Conservation (phyloP, 2,797 vertebrate genomes). For the Sitta carolinensis region DNA sequence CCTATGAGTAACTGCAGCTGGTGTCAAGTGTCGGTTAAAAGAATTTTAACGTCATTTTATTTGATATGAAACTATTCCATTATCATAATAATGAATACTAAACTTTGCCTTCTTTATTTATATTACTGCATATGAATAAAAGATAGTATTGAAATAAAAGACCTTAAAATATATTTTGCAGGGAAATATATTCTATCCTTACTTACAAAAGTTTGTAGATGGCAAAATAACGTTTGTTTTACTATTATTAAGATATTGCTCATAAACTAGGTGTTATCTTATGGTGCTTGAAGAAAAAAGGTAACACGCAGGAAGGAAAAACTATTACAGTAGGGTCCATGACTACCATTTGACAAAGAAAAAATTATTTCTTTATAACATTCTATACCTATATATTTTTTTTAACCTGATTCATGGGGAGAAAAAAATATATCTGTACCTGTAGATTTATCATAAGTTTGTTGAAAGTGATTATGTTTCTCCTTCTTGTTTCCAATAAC, state of each 20-base stretch:
- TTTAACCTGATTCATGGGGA: not conserved
- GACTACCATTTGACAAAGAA: not conserved
- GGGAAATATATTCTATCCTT: not conserved
- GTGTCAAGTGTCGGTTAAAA: not conserved
- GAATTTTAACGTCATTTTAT: not conserved
- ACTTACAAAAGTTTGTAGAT: not conserved
- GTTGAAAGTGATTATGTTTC: not conserved
- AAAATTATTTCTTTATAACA: not conserved
- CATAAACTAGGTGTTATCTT: not conserved
- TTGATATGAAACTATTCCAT: not conserved
- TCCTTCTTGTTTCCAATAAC: not conserved
- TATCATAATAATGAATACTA: not conserved
- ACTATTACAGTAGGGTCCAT: not conserved
- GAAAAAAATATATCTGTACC: not conserved
- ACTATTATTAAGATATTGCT: not conserved
- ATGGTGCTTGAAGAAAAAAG: not conserved
- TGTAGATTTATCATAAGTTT: not conserved
- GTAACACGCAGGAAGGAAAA: not conserved
- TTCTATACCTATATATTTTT: not conserved
- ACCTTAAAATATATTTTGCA: not conserved
- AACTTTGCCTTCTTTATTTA: not conserved
- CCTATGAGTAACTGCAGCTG: not conserved
- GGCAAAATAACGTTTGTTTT: not conserved
- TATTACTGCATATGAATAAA: not conserved
- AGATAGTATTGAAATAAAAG: not conserved